Evolutionary conservation across 2,797 vertebrate genomes (phyloP).

Genomic region (Tangara arthus): DNA sequence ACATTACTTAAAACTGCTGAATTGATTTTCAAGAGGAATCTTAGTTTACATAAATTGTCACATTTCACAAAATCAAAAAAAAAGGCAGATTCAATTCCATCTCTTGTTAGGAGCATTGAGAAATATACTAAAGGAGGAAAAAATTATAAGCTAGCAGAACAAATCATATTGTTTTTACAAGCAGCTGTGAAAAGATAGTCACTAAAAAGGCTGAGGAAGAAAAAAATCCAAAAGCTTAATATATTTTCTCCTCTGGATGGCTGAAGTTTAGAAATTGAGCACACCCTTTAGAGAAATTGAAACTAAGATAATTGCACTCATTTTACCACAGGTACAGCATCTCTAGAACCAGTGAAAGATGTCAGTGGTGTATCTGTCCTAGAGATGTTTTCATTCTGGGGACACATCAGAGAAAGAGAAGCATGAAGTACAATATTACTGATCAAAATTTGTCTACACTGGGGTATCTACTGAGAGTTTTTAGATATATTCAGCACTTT

Average conservation of each 20-base stretch:
- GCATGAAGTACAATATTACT: neutral
- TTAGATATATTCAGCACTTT: neutral
- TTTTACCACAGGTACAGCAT: neutral
- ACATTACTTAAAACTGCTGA: constrained; percentile 38
- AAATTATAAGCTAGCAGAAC: neutral
- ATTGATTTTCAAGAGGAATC: constrained; percentile 56
- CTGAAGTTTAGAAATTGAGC: neutral
- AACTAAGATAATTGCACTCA: neutral
- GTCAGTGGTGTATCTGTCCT: neutral
- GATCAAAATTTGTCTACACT: neutral
- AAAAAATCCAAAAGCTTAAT: neutral
- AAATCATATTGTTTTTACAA: neutral
- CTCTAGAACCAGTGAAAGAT: neutral
- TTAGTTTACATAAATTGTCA: constrained; percentile 35
- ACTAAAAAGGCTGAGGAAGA: neutral
- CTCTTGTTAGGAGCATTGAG: neutral
- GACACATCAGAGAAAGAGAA: neutral
- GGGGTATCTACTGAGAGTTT: neutral
- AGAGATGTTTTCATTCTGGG: neutral
- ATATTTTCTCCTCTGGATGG: neutral
- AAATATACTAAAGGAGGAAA: neutral
- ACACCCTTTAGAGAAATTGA: neutral
- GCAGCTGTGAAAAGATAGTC: neutral
- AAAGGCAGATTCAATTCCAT: neutral
- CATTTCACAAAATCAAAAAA: neutral